Conservation (phyloP, 2,113 vertebrate species). For the Dendrocopos noguchii region DNA sequence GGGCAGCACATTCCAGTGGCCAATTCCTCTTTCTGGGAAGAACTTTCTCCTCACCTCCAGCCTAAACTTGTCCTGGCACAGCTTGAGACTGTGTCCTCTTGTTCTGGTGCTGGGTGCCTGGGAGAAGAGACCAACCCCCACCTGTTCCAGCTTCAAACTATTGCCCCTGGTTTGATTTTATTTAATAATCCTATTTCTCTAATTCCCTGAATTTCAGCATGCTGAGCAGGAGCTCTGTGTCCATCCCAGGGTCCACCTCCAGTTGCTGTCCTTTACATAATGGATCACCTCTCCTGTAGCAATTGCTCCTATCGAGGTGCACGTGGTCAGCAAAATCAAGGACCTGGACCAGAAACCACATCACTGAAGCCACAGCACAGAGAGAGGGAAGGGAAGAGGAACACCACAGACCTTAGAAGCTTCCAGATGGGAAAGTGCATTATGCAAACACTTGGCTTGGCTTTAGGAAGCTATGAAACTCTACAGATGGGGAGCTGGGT, state of each 20-base stretch:
- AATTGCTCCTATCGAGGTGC: neutral
- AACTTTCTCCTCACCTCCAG: no score
- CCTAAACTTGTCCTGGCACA: no score
- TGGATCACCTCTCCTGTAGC: neutral
- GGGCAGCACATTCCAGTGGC: no score
- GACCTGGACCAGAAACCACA: neutral
- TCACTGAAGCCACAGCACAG: neutral
- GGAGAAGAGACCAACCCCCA: no score
- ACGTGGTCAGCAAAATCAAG: rapidly evolving
- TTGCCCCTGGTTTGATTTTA: no score
- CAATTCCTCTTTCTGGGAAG: no score
- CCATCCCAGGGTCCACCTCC: neutral
- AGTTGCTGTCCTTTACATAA: rapidly evolving
- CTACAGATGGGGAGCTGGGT: neutral
- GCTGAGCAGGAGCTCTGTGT: neutral
- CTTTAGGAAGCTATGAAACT: neutral
- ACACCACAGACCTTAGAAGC: rapidly evolving
- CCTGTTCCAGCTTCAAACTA: no score
- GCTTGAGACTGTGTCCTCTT: no score
- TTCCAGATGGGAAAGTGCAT: neutral
- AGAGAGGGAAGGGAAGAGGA: neutral
- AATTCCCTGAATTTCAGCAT: neutral
- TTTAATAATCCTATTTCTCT: neutral
- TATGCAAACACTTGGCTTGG: neutral
- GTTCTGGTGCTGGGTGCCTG: no score